These are phyloP conservation scores for Caenorhabditis macrosperma DNA, from an alignment of 2,888 invertebrate species.

Conservation along the genomic window DNA sequence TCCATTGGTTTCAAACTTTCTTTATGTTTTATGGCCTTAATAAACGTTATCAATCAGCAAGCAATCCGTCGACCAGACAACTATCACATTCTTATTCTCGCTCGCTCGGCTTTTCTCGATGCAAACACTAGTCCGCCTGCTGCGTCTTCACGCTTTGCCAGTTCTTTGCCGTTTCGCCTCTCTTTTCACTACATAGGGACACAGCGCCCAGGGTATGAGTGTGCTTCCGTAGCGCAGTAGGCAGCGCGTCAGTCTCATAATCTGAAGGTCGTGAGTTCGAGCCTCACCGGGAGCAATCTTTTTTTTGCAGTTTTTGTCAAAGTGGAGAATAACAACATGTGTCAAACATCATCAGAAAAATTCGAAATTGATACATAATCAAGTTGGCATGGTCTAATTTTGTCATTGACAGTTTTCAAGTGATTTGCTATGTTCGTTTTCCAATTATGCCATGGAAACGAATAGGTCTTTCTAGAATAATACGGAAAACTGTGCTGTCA, in stretches of 20 bases:
- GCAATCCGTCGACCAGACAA: background rate
- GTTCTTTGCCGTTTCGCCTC: slow-evolving; percentile 16
- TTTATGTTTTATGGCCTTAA: slow-evolving; percentile 8
- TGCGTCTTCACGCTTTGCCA: background rate
- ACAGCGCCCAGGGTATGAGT: background rate
- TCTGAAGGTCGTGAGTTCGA: slow-evolving; percentile 96
- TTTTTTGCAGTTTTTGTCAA: slow-evolving; percentile 38
- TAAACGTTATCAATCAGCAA: slow-evolving; percentile 4
- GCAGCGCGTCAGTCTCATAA: slow-evolving; percentile 93
- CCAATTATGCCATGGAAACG: no score
- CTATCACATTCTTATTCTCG: background rate
- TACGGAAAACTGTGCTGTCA: no score
- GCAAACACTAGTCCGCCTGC: background rate
- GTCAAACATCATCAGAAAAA: no score
- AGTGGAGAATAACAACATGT: no score
- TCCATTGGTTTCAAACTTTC: slow-evolving; percentile 52
- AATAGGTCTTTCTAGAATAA: no score
- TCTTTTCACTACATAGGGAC: slow-evolving; percentile 7
- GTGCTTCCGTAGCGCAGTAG: slow-evolving; percentile 86
- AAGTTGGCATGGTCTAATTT: no score
- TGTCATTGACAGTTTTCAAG: no score
- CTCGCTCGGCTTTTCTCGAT: background rate
- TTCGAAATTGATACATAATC: no score
- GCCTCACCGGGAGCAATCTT: slow-evolving; percentile 85
- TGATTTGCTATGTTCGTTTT: no score